Evolutionary conservation across 92 coral and sea anemone genomes (phyloP), one percentile per base, ranked within the genome.

Genomic region (Hydrozoanthus gracilis): DNA sequence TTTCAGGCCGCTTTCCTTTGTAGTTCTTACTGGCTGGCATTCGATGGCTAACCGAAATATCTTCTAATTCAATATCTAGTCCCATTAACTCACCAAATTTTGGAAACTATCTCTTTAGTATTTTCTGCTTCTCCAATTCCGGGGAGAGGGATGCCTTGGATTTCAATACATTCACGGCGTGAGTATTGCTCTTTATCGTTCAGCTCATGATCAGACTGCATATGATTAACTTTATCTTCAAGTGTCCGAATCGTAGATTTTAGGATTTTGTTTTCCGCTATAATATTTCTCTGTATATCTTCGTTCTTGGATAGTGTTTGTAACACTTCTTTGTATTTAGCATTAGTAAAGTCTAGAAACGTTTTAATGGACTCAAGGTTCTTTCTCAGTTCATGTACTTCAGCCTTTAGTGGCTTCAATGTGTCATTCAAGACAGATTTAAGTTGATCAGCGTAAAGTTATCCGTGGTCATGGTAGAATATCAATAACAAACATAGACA

Each of bases 111-210:
- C 9, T 56, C 9, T 2, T 56, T 56, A 20, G 74, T 69, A 69
- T 12, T 7, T 27, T 69, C 74, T 4, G 13, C 74, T 48, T 39
- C 74, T 8, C 74, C 50, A 20, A 3, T 27, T 69, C 39, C 10
- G n/a, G 74, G 74, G 47, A 69, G 74, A 69, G 74, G 15, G 46
- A 69, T 69, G 74, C 47, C 47, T 5, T 69, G 74, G 74, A 69
- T 69, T 69, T 69, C 48, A 20, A 69, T 3, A 48, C 74, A 69
- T 69, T 69, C 46, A 5, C 70, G 4, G 27, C 27, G 70, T 5
- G 70, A 64, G 27, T 64, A 64, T 3, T 70, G 75, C 75, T 70
- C 75, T 35, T 45, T 70, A 35, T 12, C 75, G 17, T 70, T 70
- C 8, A 35, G 45, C 75, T n/a, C n/a, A n/a, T n/a, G n/a, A n/a